Conservation (phyloP, 2,797 vertebrate genomes). For the Hemibagrus guttatus region DNA sequence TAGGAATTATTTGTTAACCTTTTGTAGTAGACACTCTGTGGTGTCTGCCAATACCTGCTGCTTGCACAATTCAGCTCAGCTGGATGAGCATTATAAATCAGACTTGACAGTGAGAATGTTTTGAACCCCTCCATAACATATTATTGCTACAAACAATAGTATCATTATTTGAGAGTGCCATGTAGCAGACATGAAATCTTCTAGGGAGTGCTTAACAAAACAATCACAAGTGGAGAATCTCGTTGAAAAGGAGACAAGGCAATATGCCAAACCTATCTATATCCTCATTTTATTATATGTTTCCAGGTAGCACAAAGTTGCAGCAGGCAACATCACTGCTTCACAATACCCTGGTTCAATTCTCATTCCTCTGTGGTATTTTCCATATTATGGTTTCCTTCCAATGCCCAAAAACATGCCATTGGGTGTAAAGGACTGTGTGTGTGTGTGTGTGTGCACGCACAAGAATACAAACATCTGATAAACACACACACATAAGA, state of each 20-base stretch:
- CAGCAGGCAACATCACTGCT: not conserved
- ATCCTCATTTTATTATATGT: not conserved
- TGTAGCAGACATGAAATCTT: not conserved
- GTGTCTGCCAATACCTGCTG: not conserved
- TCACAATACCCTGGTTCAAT: not conserved
- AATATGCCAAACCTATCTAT: not conserved
- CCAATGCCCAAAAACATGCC: not conserved
- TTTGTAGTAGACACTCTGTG: not conserved
- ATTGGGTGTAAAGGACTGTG: not conserved
- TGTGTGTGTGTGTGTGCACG: not conserved
- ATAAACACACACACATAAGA: not conserved
- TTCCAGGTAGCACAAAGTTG: not conserved
- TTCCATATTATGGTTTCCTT: not conserved
- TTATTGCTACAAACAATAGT: conserved; percentile 4
- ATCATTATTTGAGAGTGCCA: not conserved
- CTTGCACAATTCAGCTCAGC: conserved; percentile 5
- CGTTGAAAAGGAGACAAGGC: not conserved
- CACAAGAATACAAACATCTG: not conserved
- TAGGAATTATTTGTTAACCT: conserved; percentile 13
- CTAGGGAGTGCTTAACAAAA: not conserved
- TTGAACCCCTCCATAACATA: not conserved
- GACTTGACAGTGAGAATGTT: conserved; percentile 9
- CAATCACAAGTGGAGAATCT: not conserved
- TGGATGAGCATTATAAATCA: conserved; percentile 9
- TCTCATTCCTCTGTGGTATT: not conserved